Percentiles rank a stretch among this genome's conserved stretches.
These are phyloP conservation scores for Crotalus viridis DNA, from an alignment of 2,113 vertebrate genomes.

Conservation along the genomic window DNA sequence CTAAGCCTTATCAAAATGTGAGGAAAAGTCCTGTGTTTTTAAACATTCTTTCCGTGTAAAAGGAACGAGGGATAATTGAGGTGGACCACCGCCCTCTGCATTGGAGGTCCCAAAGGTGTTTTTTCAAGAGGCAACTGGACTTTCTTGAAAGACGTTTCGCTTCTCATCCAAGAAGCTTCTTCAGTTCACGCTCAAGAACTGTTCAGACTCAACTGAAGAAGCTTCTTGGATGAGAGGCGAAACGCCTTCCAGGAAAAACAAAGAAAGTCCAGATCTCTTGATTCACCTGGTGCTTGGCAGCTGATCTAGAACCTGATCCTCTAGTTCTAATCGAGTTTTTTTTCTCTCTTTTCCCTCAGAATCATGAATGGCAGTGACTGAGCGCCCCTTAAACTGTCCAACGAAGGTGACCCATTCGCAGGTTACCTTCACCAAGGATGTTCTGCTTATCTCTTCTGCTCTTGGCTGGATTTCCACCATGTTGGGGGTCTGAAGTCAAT, in stretches of 20 bases:
- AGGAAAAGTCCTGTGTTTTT: too few relatives aligned
- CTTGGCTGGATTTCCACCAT: constrained; percentile 64
- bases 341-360: constrained; percentile 59
- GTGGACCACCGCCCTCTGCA: too few relatives aligned
- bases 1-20: not conserved
- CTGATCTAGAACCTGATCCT: not conserved
- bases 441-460: constrained; percentile 75
- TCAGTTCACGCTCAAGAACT: too few relatives aligned
- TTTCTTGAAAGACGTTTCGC: too few relatives aligned
- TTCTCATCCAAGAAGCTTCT: too few relatives aligned
- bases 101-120: not conserved
- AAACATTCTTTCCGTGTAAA: not conserved
- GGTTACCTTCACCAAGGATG: constrained; percentile 68
- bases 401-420: constrained; percentile 34
- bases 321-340: not conserved
- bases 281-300: not conserved
- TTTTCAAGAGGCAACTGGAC: not conserved
- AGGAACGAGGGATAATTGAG: not conserved
- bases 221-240: too few relatives aligned
- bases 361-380: constrained; percentile 72
- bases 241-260: too few relatives aligned
- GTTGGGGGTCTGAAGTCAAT: constrained; percentile 74
- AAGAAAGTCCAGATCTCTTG: not conserved
- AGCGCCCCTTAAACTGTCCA: constrained; percentile 3
- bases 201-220: too few relatives aligned